These are phyloP conservation scores for Battus philenor DNA, from an alignment of 1,140 invertebrate species.

Conservation along the genomic window DNA sequence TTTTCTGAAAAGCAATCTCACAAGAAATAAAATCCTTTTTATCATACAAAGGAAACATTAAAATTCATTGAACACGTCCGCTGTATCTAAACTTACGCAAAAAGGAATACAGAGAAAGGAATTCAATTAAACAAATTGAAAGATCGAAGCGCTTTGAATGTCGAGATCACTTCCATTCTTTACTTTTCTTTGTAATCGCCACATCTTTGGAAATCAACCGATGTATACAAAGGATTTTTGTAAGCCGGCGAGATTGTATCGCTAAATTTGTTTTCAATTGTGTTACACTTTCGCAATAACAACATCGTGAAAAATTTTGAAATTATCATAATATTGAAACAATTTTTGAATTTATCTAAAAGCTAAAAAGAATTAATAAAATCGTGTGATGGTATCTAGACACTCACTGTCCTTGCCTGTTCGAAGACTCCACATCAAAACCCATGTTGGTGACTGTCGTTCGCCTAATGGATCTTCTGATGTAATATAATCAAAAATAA, in stretches of 20 bases:
- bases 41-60: slow-evolving; percentile 51
- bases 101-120: slow-evolving; percentile 52
- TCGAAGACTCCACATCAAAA: too few relatives aligned
- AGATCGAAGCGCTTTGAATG: slow-evolving; percentile 36
- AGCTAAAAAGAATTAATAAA: too few relatives aligned
- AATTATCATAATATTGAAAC: too few relatives aligned
- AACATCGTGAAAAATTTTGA: too few relatives aligned
- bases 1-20: too few relatives aligned
- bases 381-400: too few relatives aligned
- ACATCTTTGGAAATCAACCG: slow-evolving; percentile 47
- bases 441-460: too few relatives aligned
- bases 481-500: too few relatives aligned
- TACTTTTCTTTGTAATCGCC: slow-evolving; percentile 52
- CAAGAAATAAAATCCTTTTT: too few relatives aligned
- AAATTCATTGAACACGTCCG: slow-evolving; percentile 46
- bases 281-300: slow-evolving; percentile 29
- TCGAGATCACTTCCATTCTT: slow-evolving; percentile 39
- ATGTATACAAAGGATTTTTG: slow-evolving; percentile 31
- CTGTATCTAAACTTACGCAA: slow-evolving; percentile 36
- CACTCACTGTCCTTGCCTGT: too few relatives aligned
- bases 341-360: too few relatives aligned
- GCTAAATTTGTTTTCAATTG: slow-evolving; percentile 25
- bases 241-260: slow-evolving; percentile 43
- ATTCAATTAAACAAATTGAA: slow-evolving; percentile 70
- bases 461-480: too few relatives aligned